Percentiles rank a stretch among this genome's conserved stretches.
Evolutionary conservation across 2,888 invertebrate species (phyloP).

Genomic region (Tortricodes alternella): DNA sequence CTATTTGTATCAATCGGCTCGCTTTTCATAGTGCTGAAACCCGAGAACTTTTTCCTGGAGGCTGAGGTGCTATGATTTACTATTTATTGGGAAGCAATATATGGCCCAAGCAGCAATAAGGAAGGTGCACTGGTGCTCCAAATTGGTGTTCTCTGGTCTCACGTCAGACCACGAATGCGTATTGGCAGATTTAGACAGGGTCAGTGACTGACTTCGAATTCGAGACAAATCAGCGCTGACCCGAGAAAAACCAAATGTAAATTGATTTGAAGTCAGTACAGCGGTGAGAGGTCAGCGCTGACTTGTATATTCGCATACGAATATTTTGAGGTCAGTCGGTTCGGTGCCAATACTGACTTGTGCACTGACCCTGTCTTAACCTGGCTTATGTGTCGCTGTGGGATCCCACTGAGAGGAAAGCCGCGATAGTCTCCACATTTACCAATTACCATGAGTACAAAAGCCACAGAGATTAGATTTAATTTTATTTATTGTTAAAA

Average conservation of each 20-base stretch:
- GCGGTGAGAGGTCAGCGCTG: too few relatives aligned
- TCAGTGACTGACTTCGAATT: too few relatives aligned
- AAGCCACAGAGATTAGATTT: slow-evolving; percentile 17
- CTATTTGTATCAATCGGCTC: not conserved
- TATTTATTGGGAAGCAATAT: too few relatives aligned
- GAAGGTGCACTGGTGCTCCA: too few relatives aligned
- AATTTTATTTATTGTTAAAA: slow-evolving; percentile 7
- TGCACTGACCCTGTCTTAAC: too few relatives aligned
- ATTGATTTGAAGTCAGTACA: too few relatives aligned
- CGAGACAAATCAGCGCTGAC: too few relatives aligned
- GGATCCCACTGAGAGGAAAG: not conserved
- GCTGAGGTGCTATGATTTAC: not conserved
- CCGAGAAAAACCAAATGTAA: too few relatives aligned
- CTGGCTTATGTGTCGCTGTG: not conserved
- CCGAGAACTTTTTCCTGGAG: not conserved
- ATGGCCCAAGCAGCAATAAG: too few relatives aligned
- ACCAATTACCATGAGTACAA: slow-evolving; percentile 8
- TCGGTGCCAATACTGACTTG: too few relatives aligned
- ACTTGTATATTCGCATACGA: too few relatives aligned
- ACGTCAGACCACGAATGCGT: not conserved
- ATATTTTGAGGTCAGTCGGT: too few relatives aligned
- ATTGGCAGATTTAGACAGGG: not conserved
- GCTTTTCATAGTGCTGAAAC: not conserved
- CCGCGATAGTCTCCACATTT: not conserved
- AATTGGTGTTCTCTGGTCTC: not conserved